Conservation (phyloP, 2,888 invertebrate genomes). For the Gortyna flavago region DNA sequence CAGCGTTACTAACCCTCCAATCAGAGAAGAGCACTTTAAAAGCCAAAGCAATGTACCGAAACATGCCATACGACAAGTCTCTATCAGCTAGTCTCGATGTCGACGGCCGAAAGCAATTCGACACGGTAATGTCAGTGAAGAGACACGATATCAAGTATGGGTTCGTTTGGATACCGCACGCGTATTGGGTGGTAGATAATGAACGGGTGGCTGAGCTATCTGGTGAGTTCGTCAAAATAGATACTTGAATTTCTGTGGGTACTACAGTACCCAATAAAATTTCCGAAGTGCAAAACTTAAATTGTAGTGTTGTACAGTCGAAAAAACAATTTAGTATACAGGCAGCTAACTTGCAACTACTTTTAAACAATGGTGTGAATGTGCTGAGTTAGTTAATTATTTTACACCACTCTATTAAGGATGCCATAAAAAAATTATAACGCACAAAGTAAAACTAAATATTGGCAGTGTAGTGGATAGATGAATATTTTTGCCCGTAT, state of each 20-base stretch:
- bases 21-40: conserved; percentile 92
- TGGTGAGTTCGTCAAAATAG: conserved; percentile 47
- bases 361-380: too few species aligned
- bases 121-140: conserved; percentile 91
- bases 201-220: conserved; percentile 90
- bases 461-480: too few species aligned
- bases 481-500: too few species aligned
- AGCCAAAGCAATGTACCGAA: conserved; percentile 93
- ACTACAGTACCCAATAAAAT: background rate
- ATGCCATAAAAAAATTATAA: too few species aligned
- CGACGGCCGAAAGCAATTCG: conserved; percentile 93
- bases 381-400: too few species aligned
- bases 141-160: conserved; percentile 91
- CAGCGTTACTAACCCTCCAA: conserved; percentile 90
- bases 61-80: conserved; percentile 92
- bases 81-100: conserved; percentile 93
- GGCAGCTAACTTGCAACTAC: too few species aligned
- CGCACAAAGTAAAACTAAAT: too few species aligned
- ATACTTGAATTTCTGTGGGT: background rate
- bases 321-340: too few species aligned
- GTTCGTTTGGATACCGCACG: conserved; percentile 92
- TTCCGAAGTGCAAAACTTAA: background rate
- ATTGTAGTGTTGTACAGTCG: background rate
- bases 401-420: too few species aligned
- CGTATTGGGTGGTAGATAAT: conserved; percentile 93